Base-by-base conservation (phyloP, 1,140 invertebrate genomes). In the Drosophila simulans region DNA sequence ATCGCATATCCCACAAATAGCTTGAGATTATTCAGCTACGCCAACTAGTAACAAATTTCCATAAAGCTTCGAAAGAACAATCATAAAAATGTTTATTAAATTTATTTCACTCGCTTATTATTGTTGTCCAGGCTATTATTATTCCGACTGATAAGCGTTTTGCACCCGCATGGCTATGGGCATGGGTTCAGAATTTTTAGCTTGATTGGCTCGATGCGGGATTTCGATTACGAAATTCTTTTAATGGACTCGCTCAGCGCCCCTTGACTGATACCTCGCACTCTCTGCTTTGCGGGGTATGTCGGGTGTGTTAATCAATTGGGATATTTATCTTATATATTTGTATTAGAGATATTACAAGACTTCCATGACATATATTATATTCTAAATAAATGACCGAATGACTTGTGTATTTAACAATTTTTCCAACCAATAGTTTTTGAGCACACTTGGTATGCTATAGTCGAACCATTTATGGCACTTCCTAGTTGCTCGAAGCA, bases 1-100 rank as follows among this genome's bases (percentile, higher is more conserved):
- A 70, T 49, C 60, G 20, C 17, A n/a, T 59, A 45, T 54, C 49
- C 58, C 35, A 17, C 10, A 12, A 42, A 40, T 15, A 40, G 54
- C 43, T 72, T 51, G 8, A 51, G 53, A 55, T 58, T 42, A 40
- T 42, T 66, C 42, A 40, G 31, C 40, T 39, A 35, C 39, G 72
- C 46, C n/a, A 59, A 72, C 59, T 53, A 31, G 22, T 34, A 72
- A 66, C 34, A 64, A 51, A 52, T 72, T 72, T 72, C 46, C 69
- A 72, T 72, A 72, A 69, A 69, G 48, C 58, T 31, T 25, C 12
- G 59, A 35, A 62, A 58, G 65, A 57, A 53, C 59, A 75, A 53
- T 75, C 72, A 75, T 75, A 75, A 75, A 75, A 70, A 70, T 70
- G 65, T 65, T 75, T 74, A 74, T 64, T 75, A 75, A 75, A 75